Percentiles rank a stretch among this genome's conserved stretches.
phyloP scores from a whole-genome alignment of 1,140 invertebrate species.

The Drosophila simulans region DNA sequence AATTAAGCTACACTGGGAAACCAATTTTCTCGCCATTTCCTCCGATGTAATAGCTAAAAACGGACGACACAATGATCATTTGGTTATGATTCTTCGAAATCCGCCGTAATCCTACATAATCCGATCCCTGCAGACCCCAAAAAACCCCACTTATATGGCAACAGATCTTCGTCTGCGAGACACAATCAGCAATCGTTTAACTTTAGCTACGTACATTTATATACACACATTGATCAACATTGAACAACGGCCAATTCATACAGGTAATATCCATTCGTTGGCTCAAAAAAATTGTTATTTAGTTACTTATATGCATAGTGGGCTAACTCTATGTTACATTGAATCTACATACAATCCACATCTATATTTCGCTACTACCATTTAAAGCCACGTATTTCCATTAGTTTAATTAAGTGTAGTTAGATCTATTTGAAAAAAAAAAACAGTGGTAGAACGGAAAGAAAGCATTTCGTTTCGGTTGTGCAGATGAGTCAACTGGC shows the following conservation, averaged over 20 bases:
- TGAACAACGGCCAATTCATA: conserved; percentile 35
- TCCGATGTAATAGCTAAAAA: neutral
- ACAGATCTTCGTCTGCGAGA: conserved; percentile 7
- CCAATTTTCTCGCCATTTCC: neutral
- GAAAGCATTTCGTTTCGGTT: conserved; percentile 16
- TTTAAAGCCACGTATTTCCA: conserved; percentile 68
- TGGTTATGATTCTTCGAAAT: too few relatives aligned
- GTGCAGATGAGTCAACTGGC: conserved; percentile 27
- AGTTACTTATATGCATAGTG: conserved; percentile 14
- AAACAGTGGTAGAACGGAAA: conserved; percentile 13
- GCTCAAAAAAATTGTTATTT: conserved; percentile 30
- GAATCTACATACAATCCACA: conserved; percentile 30
- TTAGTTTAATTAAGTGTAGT: conserved; percentile 47
- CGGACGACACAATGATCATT: neutral
- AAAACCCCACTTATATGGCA: conserved; percentile 21
- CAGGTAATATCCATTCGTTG: conserved; percentile 49
- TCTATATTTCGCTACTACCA: conserved; percentile 45
- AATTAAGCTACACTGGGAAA: neutral
- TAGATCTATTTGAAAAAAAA: conserved; percentile 29
- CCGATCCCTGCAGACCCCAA: neutral
- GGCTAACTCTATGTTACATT: conserved; percentile 24
- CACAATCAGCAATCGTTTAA: conserved; percentile 21
- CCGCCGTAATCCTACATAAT: too few relatives aligned
- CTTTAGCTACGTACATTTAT: conserved; percentile 39
- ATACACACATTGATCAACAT: conserved; percentile 42